Conservation (phyloP, 2,888 invertebrate species). For the Cerastoderma edule region DNA sequence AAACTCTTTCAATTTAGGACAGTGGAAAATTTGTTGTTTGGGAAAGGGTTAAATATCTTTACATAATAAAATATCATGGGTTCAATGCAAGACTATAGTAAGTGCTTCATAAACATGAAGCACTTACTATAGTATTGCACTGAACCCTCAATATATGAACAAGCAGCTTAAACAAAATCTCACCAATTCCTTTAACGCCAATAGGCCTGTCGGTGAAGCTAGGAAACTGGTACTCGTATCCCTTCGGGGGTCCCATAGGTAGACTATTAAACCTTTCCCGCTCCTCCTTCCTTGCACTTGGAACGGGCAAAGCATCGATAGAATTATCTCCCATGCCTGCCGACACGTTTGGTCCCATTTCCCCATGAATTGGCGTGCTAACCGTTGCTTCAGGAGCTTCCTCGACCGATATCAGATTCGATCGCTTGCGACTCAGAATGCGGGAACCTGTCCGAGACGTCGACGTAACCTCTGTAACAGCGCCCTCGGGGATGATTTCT, state of each 20-base stretch:
- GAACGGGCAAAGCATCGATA: too few relatives aligned
- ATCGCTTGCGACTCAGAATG: constrained; percentile 33
- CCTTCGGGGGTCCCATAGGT: constrained; percentile 48
- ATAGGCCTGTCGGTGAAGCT: constrained; percentile 59
- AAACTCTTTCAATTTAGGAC: too few relatives aligned
- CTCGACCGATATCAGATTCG: constrained; percentile 25
- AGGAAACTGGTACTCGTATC: constrained; percentile 47
- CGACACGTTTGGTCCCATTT: not conserved
- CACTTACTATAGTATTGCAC: too few relatives aligned
- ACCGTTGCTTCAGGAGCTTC: not conserved
- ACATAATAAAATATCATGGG: too few relatives aligned
- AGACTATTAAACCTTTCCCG: constrained; percentile 47
- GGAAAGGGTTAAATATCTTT: too few relatives aligned
- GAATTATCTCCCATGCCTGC: not conserved
- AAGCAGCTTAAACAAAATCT: not conserved
- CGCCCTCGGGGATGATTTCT: constrained; percentile 43
- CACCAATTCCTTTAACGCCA: constrained; percentile 52
- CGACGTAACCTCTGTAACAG: not conserved
- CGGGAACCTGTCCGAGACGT: constrained; percentile 35
- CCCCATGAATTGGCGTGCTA: not conserved
- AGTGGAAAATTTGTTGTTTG: too few relatives aligned
- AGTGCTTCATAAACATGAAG: too few relatives aligned
- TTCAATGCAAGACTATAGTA: too few relatives aligned
- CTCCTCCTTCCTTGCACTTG: not conserved
- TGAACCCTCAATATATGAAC: too few relatives aligned